phyloP scores from a whole-genome alignment of 2,113 vertebrate species.

The Pogonocichla stellata region DNA sequence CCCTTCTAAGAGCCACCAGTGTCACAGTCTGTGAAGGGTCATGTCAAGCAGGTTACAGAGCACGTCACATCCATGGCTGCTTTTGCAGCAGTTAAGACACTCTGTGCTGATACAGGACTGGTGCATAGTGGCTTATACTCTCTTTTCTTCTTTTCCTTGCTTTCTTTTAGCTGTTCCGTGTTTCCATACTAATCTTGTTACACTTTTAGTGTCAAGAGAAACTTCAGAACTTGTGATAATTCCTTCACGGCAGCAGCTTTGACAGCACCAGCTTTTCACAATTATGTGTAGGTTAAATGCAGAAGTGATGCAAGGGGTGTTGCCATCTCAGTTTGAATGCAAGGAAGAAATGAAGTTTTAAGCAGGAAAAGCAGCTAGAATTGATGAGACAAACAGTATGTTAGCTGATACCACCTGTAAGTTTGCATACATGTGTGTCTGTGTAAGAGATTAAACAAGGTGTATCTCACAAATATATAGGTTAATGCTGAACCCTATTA shows the following conservation, averaged over 20 bases:
- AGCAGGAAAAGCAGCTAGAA: background rate
- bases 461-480: background rate
- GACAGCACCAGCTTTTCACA: background rate
- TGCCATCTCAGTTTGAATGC: background rate
- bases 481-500: background rate
- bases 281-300: background rate
- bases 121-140: background rate
- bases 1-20: background rate
- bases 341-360: background rate
- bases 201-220: background rate
- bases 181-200: background rate
- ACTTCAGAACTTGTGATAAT: background rate
- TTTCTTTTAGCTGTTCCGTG: background rate
- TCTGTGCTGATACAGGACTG: background rate
- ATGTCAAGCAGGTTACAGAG: background rate
- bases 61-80: accelerated
- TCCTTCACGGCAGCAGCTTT: background rate
- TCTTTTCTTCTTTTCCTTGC: background rate
- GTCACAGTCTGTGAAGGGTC: background rate
- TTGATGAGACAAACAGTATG: background rate
- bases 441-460: background rate
- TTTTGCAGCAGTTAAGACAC: background rate
- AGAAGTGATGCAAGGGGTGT: background rate
- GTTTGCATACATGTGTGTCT: background rate
- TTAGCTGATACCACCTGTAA: background rate